A percentile compares a stretch with the other conserved stretches of the same genome.
These are phyloP conservation scores for Gastrophysa polygoni DNA, from an alignment of 2,888 invertebrate genomes.

Conservation along the genomic window DNA sequence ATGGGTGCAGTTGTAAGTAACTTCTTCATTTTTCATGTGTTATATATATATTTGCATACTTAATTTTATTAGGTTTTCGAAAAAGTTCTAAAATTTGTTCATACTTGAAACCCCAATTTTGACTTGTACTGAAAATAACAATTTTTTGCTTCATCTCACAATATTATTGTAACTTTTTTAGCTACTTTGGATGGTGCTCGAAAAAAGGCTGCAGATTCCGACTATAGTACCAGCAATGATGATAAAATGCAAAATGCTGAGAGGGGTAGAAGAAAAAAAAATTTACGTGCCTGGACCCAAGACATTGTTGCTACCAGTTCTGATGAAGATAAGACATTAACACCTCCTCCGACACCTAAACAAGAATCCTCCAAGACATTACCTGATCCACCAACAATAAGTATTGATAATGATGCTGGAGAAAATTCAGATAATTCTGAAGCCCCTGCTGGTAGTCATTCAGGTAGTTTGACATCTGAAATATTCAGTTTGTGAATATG, in stretches of 20 bases:
- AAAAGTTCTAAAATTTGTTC: neutral
- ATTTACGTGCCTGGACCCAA: neutral
- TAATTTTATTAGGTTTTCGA: neutral
- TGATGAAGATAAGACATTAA: neutral
- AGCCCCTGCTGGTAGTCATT: neutral
- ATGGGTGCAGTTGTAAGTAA: conserved; percentile 9
- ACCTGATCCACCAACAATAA: neutral
- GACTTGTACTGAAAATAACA: neutral
- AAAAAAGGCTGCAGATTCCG: neutral
- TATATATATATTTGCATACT: neutral
- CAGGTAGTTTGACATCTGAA: neutral
- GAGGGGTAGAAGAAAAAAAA: neutral
- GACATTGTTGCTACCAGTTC: neutral
- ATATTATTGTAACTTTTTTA: neutral
- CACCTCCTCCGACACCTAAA: neutral
- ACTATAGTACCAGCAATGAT: neutral
- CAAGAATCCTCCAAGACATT: neutral
- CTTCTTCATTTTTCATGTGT: neutral
- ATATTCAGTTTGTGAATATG: neutral
- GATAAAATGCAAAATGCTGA: neutral
- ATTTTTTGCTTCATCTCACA: neutral
- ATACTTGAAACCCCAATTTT: neutral
- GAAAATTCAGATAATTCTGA: neutral
- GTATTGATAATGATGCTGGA: neutral
- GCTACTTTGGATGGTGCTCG: neutral